Base-by-base conservation (phyloP, 2,888 invertebrate species). In the Caenorhabditis imperialis region DNA sequence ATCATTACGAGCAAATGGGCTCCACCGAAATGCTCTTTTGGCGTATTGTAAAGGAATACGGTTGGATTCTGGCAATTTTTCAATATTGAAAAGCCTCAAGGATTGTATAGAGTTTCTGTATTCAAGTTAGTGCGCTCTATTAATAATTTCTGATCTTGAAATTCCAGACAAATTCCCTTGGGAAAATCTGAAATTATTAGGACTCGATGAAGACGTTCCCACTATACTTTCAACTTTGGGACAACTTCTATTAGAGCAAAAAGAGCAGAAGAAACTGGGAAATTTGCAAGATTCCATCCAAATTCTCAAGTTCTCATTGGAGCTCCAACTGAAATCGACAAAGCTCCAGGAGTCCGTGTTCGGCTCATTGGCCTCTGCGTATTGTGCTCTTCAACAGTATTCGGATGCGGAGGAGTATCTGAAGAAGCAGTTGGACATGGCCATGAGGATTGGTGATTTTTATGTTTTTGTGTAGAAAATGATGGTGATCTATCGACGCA, bases 171-270 rank as follows among this genome's bases (percentile, higher is more conserved):
- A 20, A 6, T 79, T 79, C 45, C 79, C 76, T 1, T 51, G 74
- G 50, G 22, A 57, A 20, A 54, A 71, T 23, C 40, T 79, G 51
- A 63, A 55, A 48, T 23, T 54, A 7, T 25, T 79, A 25, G 27
- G 54, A 42, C 40, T 77, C 20, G 61, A 79, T 25, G 47, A 63
- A 30, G 65, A 77, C 33, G 58, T 67, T 0, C 53, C 69, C 10
- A 73, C 69, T 10, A 33, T 79, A 14, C 22, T 79, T 8, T 61
- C 76, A 5, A 72, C 76, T 1, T n/a, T 79, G 18, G 79, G 79
- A 6, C 79, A 78, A 42, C 16, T 42, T 10, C 25, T 74, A 16
- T 20, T 30, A 30, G 30, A 6, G 30, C 30, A 30, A 30, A 30
- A 10, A 30, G 30, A 30, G 14, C 40, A 16, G n/a, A n/a, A n/a